These are phyloP conservation scores for Syncerus caffer DNA, from an alignment of 2,797 vertebrate species.

Conservation along the genomic window DNA sequence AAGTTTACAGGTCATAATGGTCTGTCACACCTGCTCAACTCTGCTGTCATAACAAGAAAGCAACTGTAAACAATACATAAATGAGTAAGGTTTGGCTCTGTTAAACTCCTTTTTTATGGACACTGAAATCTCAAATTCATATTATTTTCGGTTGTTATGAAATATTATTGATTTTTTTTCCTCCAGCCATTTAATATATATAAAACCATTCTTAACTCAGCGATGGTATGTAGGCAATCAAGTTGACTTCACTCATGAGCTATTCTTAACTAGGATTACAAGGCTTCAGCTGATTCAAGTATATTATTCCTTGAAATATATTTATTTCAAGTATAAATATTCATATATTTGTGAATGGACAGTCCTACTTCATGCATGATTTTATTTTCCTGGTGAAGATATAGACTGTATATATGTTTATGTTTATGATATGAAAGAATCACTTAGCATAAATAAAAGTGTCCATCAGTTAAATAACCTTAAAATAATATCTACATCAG, in stretches of 20 bases:
- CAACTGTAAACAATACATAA: neutral
- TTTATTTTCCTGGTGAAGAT: neutral
- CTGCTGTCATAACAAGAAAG: neutral
- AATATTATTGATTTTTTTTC: neutral
- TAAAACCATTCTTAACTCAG: neutral
- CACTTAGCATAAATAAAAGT: neutral
- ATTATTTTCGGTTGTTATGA: neutral
- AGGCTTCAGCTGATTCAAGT: neutral
- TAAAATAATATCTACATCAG: neutral
- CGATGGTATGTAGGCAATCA: neutral
- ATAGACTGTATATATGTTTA: neutral
- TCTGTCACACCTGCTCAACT: neutral
- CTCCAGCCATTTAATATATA: neutral
- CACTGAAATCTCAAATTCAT: neutral
- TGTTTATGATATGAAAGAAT: neutral
- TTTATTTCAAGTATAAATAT: no score
- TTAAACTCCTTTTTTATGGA: neutral
- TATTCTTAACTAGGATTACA: neutral
- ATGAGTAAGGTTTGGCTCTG: neutral
- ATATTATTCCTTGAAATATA: neutral
- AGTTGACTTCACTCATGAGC: neutral
- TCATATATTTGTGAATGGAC: neutral
- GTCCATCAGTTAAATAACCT: neutral
- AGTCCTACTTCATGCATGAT: no score
- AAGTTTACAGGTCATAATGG: neutral